Evolutionary conservation across 92 coral and sea anemone species (phyloP).

Genomic region (Paragorgia papillata): DNA sequence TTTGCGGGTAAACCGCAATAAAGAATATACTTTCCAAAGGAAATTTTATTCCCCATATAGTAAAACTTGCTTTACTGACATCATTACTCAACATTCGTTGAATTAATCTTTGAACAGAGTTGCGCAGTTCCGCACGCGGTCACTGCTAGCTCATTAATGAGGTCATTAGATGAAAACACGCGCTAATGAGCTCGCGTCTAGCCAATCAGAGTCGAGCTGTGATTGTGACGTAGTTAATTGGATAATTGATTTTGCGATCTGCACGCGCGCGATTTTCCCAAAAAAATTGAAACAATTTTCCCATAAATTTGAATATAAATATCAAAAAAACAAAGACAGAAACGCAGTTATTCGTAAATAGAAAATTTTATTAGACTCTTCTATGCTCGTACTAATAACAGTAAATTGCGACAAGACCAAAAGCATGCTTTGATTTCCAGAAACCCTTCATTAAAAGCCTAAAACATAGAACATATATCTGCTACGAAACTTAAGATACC

Average conservation of each 20-base stretch:
- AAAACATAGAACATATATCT: too few relatives aligned
- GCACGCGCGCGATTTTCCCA: neutral
- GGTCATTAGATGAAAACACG: neutral
- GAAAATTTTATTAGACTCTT: too few relatives aligned
- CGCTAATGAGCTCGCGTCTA: slow-evolving; percentile 1
- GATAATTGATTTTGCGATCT: neutral
- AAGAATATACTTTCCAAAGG: neutral
- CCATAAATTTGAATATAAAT: too few relatives aligned
- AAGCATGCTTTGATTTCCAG: too few relatives aligned
- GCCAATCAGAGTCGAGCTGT: slow-evolving; percentile 10
- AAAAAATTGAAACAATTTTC: neutral
- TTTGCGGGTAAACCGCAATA: slow-evolving; percentile 24
- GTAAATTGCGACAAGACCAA: too few relatives aligned
- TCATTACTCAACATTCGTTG: neutral
- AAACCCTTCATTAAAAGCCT: too few relatives aligned
- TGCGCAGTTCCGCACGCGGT: slow-evolving; percentile 8
- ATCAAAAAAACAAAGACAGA: too few relatives aligned
- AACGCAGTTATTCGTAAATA: too few relatives aligned
- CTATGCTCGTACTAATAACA: too few relatives aligned
- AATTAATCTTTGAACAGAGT: neutral
- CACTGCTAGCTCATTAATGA: slow-evolving; percentile 12
- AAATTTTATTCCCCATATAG: slow-evolving; percentile 30
- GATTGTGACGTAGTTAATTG: neutral
- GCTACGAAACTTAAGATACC: too few relatives aligned
- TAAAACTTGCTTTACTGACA: neutral